Conservation (phyloP, 2,888 invertebrate genomes). For the Polymixis flavicincta region DNA sequence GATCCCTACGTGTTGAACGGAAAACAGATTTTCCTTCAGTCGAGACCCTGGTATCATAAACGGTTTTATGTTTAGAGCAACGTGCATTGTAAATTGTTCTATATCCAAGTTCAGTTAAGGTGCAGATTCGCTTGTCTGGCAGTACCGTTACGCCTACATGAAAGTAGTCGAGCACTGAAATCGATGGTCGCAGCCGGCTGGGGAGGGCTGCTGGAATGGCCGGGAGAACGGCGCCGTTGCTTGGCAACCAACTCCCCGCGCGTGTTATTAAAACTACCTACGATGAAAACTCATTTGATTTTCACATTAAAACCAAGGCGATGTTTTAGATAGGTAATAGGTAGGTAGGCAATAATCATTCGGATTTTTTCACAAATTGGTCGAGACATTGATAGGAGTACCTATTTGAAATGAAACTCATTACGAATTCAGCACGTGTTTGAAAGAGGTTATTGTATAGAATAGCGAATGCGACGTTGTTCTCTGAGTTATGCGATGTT, state of each 20-base stretch:
- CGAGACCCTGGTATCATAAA: constrained; percentile 23
- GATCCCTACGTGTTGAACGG: constrained; percentile 24
- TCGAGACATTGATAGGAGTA: neutral
- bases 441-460: constrained; percentile 3
- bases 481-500: neutral
- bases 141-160: constrained; percentile 19
- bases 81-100: constrained; percentile 22
- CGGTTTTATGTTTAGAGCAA: constrained; percentile 21
- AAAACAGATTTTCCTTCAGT: constrained; percentile 51
- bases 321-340: constrained; percentile 13
- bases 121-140: constrained; percentile 32
- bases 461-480: neutral
- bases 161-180: constrained; percentile 46
- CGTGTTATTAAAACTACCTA: constrained; percentile 57
- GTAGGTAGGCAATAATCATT: constrained; percentile 1
- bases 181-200: constrained; percentile 65
- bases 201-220: constrained; percentile 61
- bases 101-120: neutral
- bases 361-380: constrained; percentile 10
- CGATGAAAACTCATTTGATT: constrained; percentile 55
- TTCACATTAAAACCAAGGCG: constrained; percentile 23
- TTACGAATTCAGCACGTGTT: constrained; percentile 15
- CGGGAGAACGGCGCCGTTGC: constrained; percentile 61
- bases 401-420: neutral
- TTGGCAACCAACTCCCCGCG: constrained; percentile 59